Conservation (phyloP, 2,888 invertebrate genomes). For the Tenthredo livida region DNA sequence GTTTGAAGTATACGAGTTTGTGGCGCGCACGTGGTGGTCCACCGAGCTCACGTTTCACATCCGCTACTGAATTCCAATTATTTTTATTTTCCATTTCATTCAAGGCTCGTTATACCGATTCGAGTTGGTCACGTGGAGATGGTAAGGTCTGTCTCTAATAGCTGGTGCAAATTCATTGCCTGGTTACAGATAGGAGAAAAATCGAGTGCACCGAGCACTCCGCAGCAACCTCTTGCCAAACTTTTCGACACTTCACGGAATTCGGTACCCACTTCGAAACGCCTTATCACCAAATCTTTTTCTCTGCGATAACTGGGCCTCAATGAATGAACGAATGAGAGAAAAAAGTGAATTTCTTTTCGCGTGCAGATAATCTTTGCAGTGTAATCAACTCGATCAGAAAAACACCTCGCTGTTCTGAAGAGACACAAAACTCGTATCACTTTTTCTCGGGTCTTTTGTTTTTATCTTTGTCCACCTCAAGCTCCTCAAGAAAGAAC, state of each 20-base stretch:
- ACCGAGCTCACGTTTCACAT: constrained; percentile 13
- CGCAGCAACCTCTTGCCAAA: not conserved
- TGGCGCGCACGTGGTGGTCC: constrained; percentile 2
- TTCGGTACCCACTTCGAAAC: not conserved
- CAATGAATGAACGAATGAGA: not conserved
- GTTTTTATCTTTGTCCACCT: not conserved
- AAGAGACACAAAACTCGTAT: not conserved
- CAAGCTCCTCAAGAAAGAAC: not conserved
- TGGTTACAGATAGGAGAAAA: not conserved
- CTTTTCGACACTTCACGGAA: not conserved
- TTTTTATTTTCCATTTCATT: not conserved
- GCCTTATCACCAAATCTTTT: not conserved
- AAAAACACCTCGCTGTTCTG: too few relatives aligned
- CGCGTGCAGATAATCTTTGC: not conserved
- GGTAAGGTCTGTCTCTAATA: not conserved
- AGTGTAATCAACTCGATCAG: not conserved
- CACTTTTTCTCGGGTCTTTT: not conserved
- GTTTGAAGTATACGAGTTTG: constrained; percentile 27
- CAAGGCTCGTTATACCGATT: constrained; percentile 10
- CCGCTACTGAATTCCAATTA: constrained; percentile 16
- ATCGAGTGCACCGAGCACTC: not conserved
- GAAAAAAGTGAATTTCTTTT: not conserved
- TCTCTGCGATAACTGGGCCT: not conserved
- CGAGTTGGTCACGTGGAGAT: not conserved
- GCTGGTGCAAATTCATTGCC: not conserved